phyloP scores from a whole-genome alignment of 2,888 invertebrate genomes.

The Lumbricus terrestris region DNA sequence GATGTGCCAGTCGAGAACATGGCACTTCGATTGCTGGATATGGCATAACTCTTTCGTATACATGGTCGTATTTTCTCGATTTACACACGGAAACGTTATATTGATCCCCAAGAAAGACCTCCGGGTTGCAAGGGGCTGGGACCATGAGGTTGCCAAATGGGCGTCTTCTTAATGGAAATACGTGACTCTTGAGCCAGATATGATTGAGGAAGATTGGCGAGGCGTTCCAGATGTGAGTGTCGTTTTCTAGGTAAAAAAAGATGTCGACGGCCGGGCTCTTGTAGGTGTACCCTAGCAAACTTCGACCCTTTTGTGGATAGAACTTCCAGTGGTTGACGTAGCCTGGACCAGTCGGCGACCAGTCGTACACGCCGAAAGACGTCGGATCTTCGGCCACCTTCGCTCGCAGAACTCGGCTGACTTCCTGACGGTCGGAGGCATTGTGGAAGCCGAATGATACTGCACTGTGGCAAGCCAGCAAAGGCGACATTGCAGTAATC shows the following conservation, averaged over 20 bases:
- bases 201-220: constrained; percentile 23
- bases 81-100: constrained; percentile 24
- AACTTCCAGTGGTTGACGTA: constrained; percentile 42
- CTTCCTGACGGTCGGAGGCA: constrained; percentile 32
- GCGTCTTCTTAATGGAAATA: constrained; percentile 37
- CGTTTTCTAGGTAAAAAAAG: constrained; percentile 44
- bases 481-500: too few relatives aligned
- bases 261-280: constrained; percentile 46
- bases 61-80: not conserved
- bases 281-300: constrained; percentile 38
- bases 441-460: too few relatives aligned
- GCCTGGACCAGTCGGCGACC: not conserved
- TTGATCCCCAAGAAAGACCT: constrained; percentile 26
- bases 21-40: not conserved
- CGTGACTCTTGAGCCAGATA: constrained; percentile 25
- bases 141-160: constrained; percentile 37
- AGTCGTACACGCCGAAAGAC: constrained; percentile 15
- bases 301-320: constrained; percentile 33
- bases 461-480: too few relatives aligned
- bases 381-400: not conserved
- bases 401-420: not conserved
- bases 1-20: not conserved
- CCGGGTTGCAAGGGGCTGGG: constrained; percentile 34
- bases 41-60: not conserved
- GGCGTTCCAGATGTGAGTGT: constrained; percentile 41